These are phyloP conservation scores for Prinia subflava DNA, from an alignment of 2,113 vertebrate genomes.

Conservation along the genomic window DNA sequence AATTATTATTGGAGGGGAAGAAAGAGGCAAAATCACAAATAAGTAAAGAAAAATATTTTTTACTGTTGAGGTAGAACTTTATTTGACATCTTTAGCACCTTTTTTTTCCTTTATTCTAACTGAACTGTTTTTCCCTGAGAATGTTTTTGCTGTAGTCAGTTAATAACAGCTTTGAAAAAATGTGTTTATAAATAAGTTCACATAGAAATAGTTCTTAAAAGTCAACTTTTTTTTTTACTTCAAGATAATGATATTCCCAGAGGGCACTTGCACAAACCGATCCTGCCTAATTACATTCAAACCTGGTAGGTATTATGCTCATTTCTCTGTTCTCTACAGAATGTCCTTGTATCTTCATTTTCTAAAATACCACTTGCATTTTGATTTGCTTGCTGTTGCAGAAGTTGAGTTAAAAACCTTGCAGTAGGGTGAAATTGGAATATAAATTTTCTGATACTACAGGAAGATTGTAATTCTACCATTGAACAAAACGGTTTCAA, in stretches of 20 bases:
- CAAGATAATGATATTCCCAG: conserved; percentile 99
- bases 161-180: conserved; percentile 10
- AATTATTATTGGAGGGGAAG: neutral
- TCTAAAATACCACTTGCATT: conserved; percentile 7
- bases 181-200: conserved; percentile 15
- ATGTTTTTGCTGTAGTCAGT: neutral
- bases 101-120: neutral
- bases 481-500: neutral
- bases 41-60: neutral
- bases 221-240: conserved; percentile 26
- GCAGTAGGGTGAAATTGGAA: neutral
- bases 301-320: conserved; percentile 82
- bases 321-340: neutral
- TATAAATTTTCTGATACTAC: neutral
- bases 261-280: conserved; percentile 97
- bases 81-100: neutral
- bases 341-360: conserved; percentile 19
- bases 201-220: neutral
- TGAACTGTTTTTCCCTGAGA: neutral
- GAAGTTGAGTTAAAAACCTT: neutral
- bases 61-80: neutral
- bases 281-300: conserved; percentile 98
- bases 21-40: neutral
- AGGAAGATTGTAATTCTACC: neutral
- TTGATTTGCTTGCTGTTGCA: neutral